Conservation (phyloP, 2,113 vertebrate species). For the Actenoides hombroni region DNA sequence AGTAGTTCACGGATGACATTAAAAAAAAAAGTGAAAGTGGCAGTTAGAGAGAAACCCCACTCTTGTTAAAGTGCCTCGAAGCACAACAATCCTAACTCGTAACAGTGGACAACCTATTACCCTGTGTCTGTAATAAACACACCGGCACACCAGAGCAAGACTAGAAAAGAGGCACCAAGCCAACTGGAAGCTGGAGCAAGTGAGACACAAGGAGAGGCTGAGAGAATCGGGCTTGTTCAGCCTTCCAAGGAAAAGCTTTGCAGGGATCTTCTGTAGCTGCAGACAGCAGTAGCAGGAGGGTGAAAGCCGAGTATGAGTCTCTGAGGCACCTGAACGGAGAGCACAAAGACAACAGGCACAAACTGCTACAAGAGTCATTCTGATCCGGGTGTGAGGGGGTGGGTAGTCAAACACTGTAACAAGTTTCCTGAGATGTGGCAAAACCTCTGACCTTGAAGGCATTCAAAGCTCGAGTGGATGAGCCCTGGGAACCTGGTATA, state of each 20-base stretch:
- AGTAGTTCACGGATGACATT: background rate
- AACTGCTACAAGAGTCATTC: background rate
- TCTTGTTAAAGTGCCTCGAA: rapidly evolving
- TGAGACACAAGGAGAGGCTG: background rate
- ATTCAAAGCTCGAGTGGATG: background rate
- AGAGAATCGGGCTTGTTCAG: background rate
- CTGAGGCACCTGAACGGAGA: background rate
- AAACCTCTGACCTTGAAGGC: rapidly evolving
- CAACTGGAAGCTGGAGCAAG: background rate
- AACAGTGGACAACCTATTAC: background rate
- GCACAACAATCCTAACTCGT: background rate
- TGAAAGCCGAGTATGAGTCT: background rate
- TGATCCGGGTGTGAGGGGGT: too few relatives aligned
- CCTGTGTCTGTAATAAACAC: background rate
- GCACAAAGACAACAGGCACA: background rate
- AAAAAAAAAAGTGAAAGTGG: background rate
- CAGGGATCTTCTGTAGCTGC: rapidly evolving
- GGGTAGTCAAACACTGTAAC: background rate
- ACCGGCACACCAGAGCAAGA: background rate
- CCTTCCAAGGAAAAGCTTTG: background rate
- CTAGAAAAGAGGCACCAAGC: background rate
- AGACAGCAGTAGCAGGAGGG: background rate
- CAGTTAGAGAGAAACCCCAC: background rate
- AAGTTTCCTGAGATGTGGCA: background rate
- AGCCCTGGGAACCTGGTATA: background rate